phyloP scores from a whole-genome alignment of 2,113 vertebrate genomes.

The Saguinus imperator region DNA sequence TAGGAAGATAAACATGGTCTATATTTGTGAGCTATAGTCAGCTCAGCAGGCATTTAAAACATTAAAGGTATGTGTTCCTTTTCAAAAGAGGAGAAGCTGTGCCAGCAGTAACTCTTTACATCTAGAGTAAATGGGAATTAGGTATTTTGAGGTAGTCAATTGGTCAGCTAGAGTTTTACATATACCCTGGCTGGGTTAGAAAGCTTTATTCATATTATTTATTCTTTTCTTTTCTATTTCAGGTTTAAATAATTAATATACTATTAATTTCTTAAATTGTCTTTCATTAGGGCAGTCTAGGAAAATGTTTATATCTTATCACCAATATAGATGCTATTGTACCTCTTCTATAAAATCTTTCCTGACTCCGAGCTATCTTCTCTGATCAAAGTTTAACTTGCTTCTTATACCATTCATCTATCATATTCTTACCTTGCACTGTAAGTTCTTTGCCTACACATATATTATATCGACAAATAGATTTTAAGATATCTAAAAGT shows the following conservation, averaged over 20 bases:
- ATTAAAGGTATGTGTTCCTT: constrained; percentile 31
- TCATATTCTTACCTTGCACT: background rate
- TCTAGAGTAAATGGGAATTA: background rate
- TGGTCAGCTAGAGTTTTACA: constrained; percentile 21
- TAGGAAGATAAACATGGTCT: constrained; percentile 62
- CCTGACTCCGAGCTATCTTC: background rate
- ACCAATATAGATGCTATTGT: background rate
- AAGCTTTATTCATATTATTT: background rate
- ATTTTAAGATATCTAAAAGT: background rate
- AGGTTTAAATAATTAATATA: background rate
- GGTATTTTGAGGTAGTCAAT: background rate
- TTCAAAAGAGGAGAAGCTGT: constrained; percentile 22
- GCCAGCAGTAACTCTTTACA: background rate
- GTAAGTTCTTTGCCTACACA: background rate
- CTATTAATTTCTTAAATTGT: background rate
- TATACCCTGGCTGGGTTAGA: background rate
- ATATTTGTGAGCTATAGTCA: constrained; percentile 36
- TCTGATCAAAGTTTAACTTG: background rate
- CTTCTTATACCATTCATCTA: background rate
- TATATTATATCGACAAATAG: background rate
- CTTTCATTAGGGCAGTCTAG: background rate
- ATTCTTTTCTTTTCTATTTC: background rate
- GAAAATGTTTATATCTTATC: background rate
- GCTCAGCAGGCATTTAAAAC: constrained; percentile 58
- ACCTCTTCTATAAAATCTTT: background rate